A percentile compares a stretch with the other conserved stretches of the same genome.
These are phyloP conservation scores for Spea multiplicata DNA, from an alignment of 2,113 vertebrate genomes.

Conservation along the genomic window DNA sequence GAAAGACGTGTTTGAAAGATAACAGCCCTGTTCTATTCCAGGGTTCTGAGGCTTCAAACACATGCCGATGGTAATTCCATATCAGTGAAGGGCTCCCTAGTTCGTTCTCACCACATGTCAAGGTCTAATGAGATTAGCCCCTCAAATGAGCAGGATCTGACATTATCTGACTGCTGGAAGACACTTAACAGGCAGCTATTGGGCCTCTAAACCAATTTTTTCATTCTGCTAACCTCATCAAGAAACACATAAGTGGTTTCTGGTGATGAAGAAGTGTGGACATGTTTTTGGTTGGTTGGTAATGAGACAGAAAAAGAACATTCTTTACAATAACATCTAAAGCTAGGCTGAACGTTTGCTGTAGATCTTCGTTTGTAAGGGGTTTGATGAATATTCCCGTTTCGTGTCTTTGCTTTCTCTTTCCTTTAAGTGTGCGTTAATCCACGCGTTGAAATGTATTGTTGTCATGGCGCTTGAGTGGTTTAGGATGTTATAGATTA, in stretches of 20 bases:
- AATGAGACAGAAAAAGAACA: not conserved
- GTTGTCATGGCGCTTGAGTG: too few species aligned
- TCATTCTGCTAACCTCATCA: slow-evolving; percentile 10
- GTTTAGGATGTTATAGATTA: too few species aligned
- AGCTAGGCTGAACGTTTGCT: too few species aligned
- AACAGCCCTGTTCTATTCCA: slow-evolving; percentile 14
- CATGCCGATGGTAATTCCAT: slow-evolving; percentile 24
- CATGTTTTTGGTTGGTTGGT: not conserved
- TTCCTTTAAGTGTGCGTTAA: too few species aligned
- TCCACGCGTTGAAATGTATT: too few species aligned
- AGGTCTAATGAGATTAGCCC: slow-evolving; percentile 31
- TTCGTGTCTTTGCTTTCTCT: too few species aligned
- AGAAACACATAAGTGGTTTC: not conserved
- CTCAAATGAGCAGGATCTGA: slow-evolving; percentile 29
- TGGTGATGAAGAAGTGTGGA: slow-evolving; percentile 19
- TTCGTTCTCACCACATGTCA: slow-evolving; percentile 30
- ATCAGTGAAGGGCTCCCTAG: not conserved
- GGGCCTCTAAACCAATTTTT: slow-evolving; percentile 17
- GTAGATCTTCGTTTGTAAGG: too few species aligned
- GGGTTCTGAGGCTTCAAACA: not conserved
- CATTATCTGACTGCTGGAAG: slow-evolving; percentile 32
- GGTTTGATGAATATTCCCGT: too few species aligned
- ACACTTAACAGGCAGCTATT: slow-evolving; percentile 26
- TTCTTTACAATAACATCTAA: too few species aligned
- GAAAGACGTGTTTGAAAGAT: slow-evolving; percentile 16